These are phyloP conservation scores for Malachius bipustulatus DNA, from an alignment of 2,888 invertebrate genomes.

Conservation along the genomic window DNA sequence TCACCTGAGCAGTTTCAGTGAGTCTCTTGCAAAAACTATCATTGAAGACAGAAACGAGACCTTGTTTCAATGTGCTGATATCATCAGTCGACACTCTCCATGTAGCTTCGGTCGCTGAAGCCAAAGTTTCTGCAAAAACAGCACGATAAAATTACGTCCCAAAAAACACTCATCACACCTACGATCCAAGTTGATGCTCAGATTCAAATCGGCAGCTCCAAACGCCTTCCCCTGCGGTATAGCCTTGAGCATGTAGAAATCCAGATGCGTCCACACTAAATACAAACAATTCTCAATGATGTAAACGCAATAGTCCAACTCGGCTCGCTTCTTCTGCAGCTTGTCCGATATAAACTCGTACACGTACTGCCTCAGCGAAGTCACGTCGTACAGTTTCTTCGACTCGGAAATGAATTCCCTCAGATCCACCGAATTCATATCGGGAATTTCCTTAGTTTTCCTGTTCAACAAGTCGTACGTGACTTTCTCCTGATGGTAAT, in stretches of 20 bases:
- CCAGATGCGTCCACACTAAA: constrained; percentile 65
- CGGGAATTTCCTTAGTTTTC: constrained; percentile 39
- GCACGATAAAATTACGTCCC: constrained; percentile 5
- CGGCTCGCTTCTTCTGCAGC: constrained; percentile 44
- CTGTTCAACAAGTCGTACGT: constrained; percentile 40
- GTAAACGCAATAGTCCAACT: constrained; percentile 49
- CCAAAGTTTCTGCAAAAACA: constrained; percentile 31
- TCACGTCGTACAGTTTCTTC: constrained; percentile 26
- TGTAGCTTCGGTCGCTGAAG: constrained; percentile 39
- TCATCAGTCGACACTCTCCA: constrained; percentile 50
- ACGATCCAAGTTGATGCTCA: constrained; percentile 26
- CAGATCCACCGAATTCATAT: constrained; percentile 44
- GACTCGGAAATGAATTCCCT: constrained; percentile 38
- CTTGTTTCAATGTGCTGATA: constrained; percentile 55
- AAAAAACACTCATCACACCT: constrained; percentile 20
- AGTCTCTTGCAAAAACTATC: constrained; percentile 68
- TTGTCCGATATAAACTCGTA: constrained; percentile 41
- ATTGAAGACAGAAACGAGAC: constrained; percentile 60
- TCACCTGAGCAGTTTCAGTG: constrained; percentile 44
- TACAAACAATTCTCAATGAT: constrained; percentile 62
- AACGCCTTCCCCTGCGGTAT: constrained; percentile 37
- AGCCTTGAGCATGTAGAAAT: constrained; percentile 55
- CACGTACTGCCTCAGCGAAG: constrained; percentile 29
- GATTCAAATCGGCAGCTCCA: constrained; percentile 20
- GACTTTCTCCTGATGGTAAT: constrained; percentile 41